Percentiles rank a stretch among this genome's conserved stretches.
phyloP scores from a whole-genome alignment of 1,140 invertebrate species.

The Laupala kohalensis region DNA sequence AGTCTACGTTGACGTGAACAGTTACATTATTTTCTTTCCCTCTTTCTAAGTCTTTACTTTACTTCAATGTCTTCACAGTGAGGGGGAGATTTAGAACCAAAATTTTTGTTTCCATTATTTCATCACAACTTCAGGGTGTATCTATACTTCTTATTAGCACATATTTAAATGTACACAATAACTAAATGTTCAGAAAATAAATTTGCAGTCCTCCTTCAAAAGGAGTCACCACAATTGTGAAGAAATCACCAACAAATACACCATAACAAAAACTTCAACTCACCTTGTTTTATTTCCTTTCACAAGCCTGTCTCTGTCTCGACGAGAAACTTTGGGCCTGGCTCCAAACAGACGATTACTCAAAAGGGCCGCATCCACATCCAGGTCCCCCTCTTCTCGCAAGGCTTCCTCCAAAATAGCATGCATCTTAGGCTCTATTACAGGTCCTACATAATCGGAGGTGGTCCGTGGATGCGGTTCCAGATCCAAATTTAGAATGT shows the following conservation, averaged over 20 bases:
- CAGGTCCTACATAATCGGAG: constrained; percentile 59
- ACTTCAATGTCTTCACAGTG: too few species aligned
- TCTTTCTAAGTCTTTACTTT: too few species aligned
- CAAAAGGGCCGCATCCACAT: constrained; percentile 43
- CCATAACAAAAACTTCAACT: not conserved
- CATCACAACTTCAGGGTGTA: too few species aligned
- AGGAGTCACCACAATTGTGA: not conserved
- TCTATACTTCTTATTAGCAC: too few species aligned
- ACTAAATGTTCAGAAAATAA: not conserved
- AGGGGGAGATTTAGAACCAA: too few species aligned
- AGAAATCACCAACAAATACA: not conserved
- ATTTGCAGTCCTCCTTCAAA: not conserved
- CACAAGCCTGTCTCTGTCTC: constrained; percentile 4
- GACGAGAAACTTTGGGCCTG: constrained; percentile 1
- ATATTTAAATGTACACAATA: too few species aligned
- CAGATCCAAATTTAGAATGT: constrained; percentile 68
- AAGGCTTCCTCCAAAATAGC: constrained; percentile 61
- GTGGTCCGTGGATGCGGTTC: constrained; percentile 68
- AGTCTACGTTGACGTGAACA: too few species aligned
- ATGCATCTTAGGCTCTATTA: constrained; percentile 54
- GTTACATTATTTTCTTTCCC: too few species aligned
- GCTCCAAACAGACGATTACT: constrained; percentile 1
- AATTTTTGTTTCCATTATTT: too few species aligned
- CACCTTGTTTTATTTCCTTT: constrained; percentile 10
- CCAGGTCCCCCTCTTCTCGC: constrained; percentile 55